These are phyloP conservation scores for Strix aluco DNA, from an alignment of 2,113 vertebrate genomes.

Conservation along the genomic window DNA sequence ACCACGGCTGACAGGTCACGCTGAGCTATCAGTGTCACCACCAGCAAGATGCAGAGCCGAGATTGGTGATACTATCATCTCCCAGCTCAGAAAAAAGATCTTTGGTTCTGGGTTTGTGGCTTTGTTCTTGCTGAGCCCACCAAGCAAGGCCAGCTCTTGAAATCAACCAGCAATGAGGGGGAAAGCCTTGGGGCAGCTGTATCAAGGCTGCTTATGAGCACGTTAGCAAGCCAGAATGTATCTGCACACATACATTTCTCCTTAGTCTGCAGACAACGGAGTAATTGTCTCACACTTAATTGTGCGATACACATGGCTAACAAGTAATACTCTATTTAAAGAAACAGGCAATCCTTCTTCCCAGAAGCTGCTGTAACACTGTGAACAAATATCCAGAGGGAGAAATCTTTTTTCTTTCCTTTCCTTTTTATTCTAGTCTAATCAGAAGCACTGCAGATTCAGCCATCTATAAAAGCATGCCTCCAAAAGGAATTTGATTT, in stretches of 20 bases:
- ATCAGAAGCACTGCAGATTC: constrained; percentile 16
- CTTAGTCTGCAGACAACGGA: not conserved
- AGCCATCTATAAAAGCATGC: not conserved
- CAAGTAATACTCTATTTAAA: not conserved
- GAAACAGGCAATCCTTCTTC: not conserved
- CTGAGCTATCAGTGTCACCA: not conserved
- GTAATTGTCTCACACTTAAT: not conserved
- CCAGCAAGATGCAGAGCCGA: rapidly evolving
- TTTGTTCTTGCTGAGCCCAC: not conserved
- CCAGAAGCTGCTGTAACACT: not conserved
- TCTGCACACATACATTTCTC: not conserved
- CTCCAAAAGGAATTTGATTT: constrained; percentile 40
- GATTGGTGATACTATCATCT: rapidly evolving
- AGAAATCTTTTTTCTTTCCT: not conserved
- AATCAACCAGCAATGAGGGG: not conserved
- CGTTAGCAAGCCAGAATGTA: rapidly evolving
- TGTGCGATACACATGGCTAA: not conserved
- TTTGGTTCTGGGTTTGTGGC: rapidly evolving
- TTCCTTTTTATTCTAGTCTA: not conserved
- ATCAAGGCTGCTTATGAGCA: not conserved
- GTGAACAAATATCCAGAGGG: not conserved
- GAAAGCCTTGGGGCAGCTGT: not conserved
- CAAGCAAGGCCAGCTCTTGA: not conserved
- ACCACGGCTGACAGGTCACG: not conserved
- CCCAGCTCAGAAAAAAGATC: not conserved